Percentiles rank a stretch among this genome's conserved stretches.
These are phyloP conservation scores for Coreius guichenoti DNA, from an alignment of 2,797 vertebrate genomes.

Conservation along the genomic window DNA sequence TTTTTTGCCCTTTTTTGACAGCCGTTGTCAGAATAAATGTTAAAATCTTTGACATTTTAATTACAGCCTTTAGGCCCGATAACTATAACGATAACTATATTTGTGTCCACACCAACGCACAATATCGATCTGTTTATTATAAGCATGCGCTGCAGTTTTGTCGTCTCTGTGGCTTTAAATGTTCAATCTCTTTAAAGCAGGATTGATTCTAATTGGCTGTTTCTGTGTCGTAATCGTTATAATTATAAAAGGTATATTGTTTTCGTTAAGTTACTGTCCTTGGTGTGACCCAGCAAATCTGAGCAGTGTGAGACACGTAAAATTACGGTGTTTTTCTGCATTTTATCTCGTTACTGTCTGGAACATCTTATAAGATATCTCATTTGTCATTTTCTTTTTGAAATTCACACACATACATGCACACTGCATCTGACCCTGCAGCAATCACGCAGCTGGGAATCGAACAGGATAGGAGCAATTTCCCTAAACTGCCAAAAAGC, in stretches of 20 bases:
- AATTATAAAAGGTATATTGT: neutral
- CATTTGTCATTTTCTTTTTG: neutral
- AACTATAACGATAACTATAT: neutral
- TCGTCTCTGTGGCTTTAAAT: neutral
- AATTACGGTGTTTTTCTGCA: neutral
- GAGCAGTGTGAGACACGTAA: neutral
- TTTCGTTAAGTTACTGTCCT: neutral
- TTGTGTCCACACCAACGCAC: neutral
- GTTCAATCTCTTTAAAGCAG: neutral
- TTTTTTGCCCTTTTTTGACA: neutral
- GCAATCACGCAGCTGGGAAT: slow-evolving; percentile 6
- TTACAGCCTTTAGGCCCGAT: neutral
- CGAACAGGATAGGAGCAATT: slow-evolving; percentile 12
- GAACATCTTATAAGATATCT: neutral
- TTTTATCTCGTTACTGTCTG: neutral
- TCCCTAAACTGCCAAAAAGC: slow-evolving; percentile 25
- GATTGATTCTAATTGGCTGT: neutral
- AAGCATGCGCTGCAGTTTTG: neutral
- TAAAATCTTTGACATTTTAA: neutral
- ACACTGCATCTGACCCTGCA: neutral
- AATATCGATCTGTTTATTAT: neutral
- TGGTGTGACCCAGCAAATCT: neutral
- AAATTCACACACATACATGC: neutral
- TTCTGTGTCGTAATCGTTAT: neutral
- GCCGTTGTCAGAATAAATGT: neutral